These are phyloP conservation scores for Pseudomyrmex dendroicus DNA, from an alignment of 1,140 invertebrate genomes.

Conservation along the genomic window DNA sequence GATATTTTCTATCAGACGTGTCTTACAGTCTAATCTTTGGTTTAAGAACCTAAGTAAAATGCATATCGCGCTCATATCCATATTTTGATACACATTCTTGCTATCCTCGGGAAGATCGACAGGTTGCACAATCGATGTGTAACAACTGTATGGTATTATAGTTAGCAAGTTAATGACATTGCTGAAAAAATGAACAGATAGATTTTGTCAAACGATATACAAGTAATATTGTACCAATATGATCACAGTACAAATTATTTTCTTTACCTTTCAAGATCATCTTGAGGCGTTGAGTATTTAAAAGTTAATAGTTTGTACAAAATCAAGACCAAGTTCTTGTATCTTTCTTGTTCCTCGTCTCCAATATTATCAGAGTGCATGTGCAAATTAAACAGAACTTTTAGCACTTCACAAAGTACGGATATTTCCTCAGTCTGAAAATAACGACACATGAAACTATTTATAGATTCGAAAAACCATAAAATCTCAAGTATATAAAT, in stretches of 20 bases:
- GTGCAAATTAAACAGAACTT: conserved; percentile 94
- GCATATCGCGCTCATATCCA: conserved; percentile 87
- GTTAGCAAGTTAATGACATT: conserved; percentile 80
- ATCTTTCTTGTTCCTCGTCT: conserved; percentile 90
- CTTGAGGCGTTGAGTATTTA: conserved; percentile 87
- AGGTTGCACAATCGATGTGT: conserved; percentile 69
- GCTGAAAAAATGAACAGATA: conserved; percentile 71
- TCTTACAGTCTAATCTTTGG: conserved; percentile 82
- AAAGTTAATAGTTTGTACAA: conserved; percentile 90
- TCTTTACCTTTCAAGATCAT: conserved; percentile 90
- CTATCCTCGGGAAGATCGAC: conserved; percentile 27
- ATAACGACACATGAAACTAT: not conserved
- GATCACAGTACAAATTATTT: conserved; percentile 43
- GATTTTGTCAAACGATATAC: not conserved
- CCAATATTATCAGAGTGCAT: conserved; percentile 84
- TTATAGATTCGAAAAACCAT: not conserved
- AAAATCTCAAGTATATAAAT: not conserved
- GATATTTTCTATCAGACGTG: conserved; percentile 77
- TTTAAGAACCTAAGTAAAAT: conserved; percentile 87
- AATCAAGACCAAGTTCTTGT: conserved; percentile 89
- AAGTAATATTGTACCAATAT: too few species aligned
- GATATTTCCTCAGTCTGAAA: conserved; percentile 88
- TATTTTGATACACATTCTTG: conserved; percentile 70
- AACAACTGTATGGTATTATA: conserved; percentile 76
- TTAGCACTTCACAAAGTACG: conserved; percentile 93